phyloP scores from a whole-genome alignment of 2,113 vertebrate genomes.

The Sialia sialis region DNA sequence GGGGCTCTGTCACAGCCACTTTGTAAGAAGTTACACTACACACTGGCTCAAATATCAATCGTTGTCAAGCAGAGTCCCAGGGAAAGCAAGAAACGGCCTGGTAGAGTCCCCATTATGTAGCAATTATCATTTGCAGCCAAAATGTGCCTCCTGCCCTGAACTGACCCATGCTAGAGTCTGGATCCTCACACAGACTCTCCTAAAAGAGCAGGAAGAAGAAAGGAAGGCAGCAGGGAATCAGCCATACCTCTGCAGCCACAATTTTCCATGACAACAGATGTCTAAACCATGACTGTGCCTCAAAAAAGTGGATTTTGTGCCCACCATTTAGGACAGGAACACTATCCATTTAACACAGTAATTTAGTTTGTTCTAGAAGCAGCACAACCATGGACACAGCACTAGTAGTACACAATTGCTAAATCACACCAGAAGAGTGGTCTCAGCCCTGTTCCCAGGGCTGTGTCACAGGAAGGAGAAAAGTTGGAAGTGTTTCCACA shows the following conservation, averaged over 20 bases:
- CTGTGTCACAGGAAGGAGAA: not conserved
- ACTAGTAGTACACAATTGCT: not conserved
- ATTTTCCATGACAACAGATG: not conserved
- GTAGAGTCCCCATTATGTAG: rapidly evolving
- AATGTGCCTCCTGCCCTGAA: not conserved
- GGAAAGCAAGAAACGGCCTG: not conserved
- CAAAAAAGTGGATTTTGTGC: not conserved
- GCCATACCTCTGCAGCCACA: not conserved
- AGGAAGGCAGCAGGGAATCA: not conserved
- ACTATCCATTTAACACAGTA: not conserved
- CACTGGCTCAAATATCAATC: not conserved
- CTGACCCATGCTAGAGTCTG: not conserved
- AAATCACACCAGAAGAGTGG: not conserved
- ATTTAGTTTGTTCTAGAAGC: not conserved
- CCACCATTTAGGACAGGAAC: not conserved
- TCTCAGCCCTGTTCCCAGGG: not conserved
- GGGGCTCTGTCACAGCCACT: not conserved
- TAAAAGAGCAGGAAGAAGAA: not conserved
- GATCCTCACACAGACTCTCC: not conserved
- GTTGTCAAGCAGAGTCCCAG: not conserved
- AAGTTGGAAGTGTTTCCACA: not conserved
- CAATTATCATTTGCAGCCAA: not conserved
- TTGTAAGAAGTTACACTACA: not conserved
- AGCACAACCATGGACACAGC: not conserved
- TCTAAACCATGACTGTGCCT: not conserved